These are phyloP conservation scores for Nezara viridula DNA, from an alignment of 2,888 invertebrate species.

Conservation along the genomic window DNA sequence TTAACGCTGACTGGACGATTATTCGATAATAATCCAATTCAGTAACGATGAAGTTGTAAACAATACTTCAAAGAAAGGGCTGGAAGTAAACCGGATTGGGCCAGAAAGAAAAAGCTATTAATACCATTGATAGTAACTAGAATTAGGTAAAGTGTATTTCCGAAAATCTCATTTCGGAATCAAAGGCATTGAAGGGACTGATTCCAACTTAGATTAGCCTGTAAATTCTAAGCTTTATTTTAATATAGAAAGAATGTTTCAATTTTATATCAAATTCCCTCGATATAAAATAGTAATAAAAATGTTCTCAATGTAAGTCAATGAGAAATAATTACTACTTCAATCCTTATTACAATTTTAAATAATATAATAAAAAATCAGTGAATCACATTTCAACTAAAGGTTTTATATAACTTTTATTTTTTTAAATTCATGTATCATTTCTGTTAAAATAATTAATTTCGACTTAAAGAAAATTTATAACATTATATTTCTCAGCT, in stretches of 20 bases:
- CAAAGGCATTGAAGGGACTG: not conserved
- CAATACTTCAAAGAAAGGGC: conserved; percentile 13
- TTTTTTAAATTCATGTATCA: no score
- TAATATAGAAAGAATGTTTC: not conserved
- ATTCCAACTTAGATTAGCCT: not conserved
- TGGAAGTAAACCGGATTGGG: not conserved
- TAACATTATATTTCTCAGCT: no score
- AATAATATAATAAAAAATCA: no score
- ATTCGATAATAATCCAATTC: not conserved
- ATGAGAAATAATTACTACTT: no score
- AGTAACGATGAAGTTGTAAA: not conserved
- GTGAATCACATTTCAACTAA: no score
- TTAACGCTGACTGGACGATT: not conserved
- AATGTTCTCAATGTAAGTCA: no score
- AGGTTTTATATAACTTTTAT: no score
- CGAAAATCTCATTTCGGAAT: not conserved
- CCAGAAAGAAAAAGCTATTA: not conserved
- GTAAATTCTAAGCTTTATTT: not conserved
- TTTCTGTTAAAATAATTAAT: no score
- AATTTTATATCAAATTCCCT: not conserved
- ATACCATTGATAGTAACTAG: conserved; percentile 13
- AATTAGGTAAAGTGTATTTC: not conserved
- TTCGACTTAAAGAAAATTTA: no score
- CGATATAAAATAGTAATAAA: not conserved
- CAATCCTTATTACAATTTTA: no score